Evolutionary conservation across 2,797 vertebrate genomes (phyloP), one percentile per base, ranked within the genome.

Genomic region (Centropyge bicolor): DNA sequence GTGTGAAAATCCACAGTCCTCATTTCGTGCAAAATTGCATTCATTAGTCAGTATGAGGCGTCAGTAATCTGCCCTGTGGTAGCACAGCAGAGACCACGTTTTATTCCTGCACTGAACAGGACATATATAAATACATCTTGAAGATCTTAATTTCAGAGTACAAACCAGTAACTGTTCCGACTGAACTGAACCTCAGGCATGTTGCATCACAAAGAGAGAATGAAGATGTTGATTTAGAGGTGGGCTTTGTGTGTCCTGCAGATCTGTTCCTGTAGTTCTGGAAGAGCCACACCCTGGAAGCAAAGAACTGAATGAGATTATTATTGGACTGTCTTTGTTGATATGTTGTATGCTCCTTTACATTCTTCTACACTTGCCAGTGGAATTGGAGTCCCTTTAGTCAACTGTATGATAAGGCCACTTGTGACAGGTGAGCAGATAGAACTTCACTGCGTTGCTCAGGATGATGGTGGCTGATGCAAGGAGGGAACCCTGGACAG

Each of bases 301-400:
- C 38, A 61, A 46, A 67, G 20, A 22, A 31, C 55, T 52, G 1
- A 19, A 49, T 56, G 17, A 40, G 40, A 54, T 41, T 35, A 41
- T 31, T 43, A 35, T 3, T 62, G 41, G 43, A 65, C 17, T 78
- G 14, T 46, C 60, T 64, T 43, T 35, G 60, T 38, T 31, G 38
- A 71, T 48, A 27, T 57, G 43, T 4, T n/a, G 5, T 40, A 55
- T 49, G 13, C 41, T 49, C 12, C 55, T 36, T 49, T 19, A 66
- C 31, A 22, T 35, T 45, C 74, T 40, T 20, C 43, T n/a, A n/a
- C n/a, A n/a, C 16, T 60, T 51, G 45, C 48, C 22, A 36, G 36
- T 62, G 36, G 27, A 35, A 49, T 56, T 66, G 54, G 14, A 61
- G 49, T 62, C 73, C 24, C 67, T 31, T 43, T 17, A 45, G 67